phyloP scores from a whole-genome alignment of 2,888 invertebrate species.

The Drosophila pseudotakahashii region DNA sequence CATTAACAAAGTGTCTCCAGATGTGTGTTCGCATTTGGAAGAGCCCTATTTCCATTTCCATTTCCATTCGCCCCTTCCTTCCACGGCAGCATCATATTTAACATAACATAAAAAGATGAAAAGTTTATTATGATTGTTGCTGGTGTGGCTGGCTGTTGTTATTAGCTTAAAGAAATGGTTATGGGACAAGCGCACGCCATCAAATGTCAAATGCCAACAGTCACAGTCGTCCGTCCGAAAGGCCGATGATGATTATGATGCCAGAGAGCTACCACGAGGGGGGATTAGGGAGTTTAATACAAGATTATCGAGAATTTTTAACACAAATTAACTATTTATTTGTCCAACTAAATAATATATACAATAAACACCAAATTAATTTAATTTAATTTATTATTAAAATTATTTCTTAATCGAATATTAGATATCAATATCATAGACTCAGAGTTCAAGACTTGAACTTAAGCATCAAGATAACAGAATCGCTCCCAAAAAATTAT shows the following conservation, averaged over 20 bases:
- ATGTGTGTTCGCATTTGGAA: slow-evolving; percentile 51
- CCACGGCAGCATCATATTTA: slow-evolving; percentile 65
- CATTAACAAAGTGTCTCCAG: slow-evolving; percentile 79
- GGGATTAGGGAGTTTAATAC: not conserved
- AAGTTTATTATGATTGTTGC: slow-evolving; percentile 75
- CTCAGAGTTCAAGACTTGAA: no score
- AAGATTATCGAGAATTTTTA: no score
- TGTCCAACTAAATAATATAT: no score
- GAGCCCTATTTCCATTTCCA: slow-evolving; percentile 7
- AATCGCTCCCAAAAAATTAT: no score
- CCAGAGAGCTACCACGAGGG: slow-evolving; percentile 14
- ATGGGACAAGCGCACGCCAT: slow-evolving; percentile 71
- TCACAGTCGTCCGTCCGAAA: slow-evolving; percentile 55
- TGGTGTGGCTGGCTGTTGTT: slow-evolving; percentile 57
- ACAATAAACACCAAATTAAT: no score
- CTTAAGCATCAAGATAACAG: no score
- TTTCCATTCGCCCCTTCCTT: not conserved
- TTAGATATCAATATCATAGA: no score
- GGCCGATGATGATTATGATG: slow-evolving; percentile 23
- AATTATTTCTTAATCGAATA: no score
- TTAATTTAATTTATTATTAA: no score
- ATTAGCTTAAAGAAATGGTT: slow-evolving; percentile 75
- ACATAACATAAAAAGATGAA: slow-evolving; percentile 76
- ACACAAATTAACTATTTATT: no score
- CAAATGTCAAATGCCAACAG: slow-evolving; percentile 74